Evolutionary conservation across 2,888 invertebrate species (phyloP), one percentile per base, ranked within the genome.

Genomic region (Callimorpha dominula): DNA sequence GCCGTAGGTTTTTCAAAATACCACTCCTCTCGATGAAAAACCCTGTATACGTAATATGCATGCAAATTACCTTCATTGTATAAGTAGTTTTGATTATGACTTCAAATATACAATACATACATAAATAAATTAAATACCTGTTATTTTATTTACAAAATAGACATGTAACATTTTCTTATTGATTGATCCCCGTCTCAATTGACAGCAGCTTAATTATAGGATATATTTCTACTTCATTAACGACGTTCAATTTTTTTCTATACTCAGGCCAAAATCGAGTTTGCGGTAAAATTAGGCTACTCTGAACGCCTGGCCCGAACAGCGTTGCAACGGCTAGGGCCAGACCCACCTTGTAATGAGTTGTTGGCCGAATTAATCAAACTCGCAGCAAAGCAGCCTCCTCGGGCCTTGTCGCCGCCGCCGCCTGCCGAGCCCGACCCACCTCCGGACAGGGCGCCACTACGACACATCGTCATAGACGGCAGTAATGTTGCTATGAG

Each of bases 401-500:
- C 93, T 40, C 86, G 94, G 7, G 87, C 90, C 69, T 86, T 87
- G 49, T 91, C 93, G 2, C 94, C 95, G 54, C 88, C 90, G 65
- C 92, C 89, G 68, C 90, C 90, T 50, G 79, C 85, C 0, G 93
- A 92, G 73, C 92, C 91, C 11, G 92, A 93, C 74, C 89, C 90
- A 52, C 88, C 92, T 9, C 88, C 92, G 1, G 95, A 95, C 50
- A 85, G 93, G 4, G 94, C 93, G 20, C 91, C 92, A 54, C 92
- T 97, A 17, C 94, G 98, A 74, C 97, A 98, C 73, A 97, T 99
- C 78, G 98, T 99, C 79, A 98, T 99, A 77, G 99, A 99, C 91
- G 99, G 99, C 85, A 98, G 98, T 92, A 99, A 99, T 91, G 98
- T 99, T 40, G 99, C 99, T 57, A 98, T 99, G 98, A 98, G 97